Evolutionary conservation across 2,797 vertebrate genomes (phyloP).

Genomic region (Aldrovandia affinis): DNA sequence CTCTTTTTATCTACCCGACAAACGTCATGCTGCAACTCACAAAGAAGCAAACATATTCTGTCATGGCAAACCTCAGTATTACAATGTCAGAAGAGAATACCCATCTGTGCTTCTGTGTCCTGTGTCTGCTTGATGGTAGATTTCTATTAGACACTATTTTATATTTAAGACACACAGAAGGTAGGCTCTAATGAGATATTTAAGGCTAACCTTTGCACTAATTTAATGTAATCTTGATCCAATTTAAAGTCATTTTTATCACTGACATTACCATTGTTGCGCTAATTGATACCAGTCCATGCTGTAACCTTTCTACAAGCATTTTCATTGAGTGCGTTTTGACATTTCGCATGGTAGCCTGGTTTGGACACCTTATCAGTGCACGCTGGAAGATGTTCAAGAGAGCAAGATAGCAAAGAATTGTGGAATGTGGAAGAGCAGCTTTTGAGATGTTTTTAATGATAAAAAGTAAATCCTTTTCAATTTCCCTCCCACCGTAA

Average conservation of each 20-base stretch:
- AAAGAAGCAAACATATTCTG: background rate
- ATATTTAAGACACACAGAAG: background rate
- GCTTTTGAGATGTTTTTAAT: no score
- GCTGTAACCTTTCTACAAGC: background rate
- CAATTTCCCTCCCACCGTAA: no score
- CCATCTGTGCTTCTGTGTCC: background rate
- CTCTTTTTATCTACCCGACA: background rate
- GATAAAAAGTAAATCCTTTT: no score
- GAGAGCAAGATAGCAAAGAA: background rate
- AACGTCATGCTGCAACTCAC: background rate
- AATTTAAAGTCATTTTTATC: background rate
- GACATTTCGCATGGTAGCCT: background rate
- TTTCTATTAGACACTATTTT: background rate
- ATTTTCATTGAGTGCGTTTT: background rate
- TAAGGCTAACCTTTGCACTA: background rate
- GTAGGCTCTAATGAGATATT: background rate
- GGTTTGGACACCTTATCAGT: background rate
- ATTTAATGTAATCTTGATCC: background rate
- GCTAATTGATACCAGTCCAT: background rate
- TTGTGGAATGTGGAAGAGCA: no score
- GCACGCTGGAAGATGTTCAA: background rate
- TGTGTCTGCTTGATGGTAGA: background rate
- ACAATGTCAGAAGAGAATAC: background rate
- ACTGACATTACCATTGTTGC: background rate
- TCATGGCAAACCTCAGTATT: background rate